Conservation (phyloP, 2,888 invertebrate genomes). For the Thera obeliscata region DNA sequence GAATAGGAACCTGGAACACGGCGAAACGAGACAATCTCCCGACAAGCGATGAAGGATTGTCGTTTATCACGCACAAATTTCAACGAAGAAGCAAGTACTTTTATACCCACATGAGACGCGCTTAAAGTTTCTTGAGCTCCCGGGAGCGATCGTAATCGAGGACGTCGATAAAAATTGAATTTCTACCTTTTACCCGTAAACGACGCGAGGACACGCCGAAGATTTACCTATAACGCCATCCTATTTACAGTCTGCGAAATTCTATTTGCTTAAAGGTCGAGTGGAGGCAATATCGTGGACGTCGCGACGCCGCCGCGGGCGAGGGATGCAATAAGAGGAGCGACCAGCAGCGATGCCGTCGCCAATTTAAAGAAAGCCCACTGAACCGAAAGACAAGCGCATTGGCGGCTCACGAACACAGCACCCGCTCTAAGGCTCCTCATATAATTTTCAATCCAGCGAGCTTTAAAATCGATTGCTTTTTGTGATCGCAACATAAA, state of each 20-base stretch:
- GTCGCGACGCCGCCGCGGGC: constrained; percentile 78
- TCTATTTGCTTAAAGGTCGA: constrained; percentile 83
- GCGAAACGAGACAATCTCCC: constrained; percentile 69
- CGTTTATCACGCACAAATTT: constrained; percentile 77
- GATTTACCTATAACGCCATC: constrained; percentile 77
- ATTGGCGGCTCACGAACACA: constrained; percentile 82
- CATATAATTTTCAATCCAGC: constrained; percentile 85
- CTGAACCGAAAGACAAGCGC: constrained; percentile 85
- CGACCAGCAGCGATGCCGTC: constrained; percentile 79
- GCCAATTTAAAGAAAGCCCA: constrained; percentile 86
- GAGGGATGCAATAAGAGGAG: constrained; percentile 82
- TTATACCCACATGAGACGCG: constrained; percentile 22
- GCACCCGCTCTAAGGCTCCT: constrained; percentile 76
- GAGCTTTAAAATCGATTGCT: constrained; percentile 83
- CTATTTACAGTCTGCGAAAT: constrained; percentile 80
- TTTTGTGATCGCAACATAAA: constrained; percentile 81
- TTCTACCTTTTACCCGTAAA: constrained; percentile 67
- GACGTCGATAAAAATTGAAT: constrained; percentile 71
- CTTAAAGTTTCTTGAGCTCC: constrained; percentile 40
- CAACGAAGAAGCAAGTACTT: constrained; percentile 41
- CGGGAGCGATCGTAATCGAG: constrained; percentile 60
- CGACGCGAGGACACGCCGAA: constrained; percentile 62
- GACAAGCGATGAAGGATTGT: constrained; percentile 73
- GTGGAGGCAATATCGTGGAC: constrained; percentile 82
- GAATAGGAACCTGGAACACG: constrained; percentile 67